Evolutionary conservation across 1,140 invertebrate species (phyloP).

Genomic region (Cecropterus lyciades): DNA sequence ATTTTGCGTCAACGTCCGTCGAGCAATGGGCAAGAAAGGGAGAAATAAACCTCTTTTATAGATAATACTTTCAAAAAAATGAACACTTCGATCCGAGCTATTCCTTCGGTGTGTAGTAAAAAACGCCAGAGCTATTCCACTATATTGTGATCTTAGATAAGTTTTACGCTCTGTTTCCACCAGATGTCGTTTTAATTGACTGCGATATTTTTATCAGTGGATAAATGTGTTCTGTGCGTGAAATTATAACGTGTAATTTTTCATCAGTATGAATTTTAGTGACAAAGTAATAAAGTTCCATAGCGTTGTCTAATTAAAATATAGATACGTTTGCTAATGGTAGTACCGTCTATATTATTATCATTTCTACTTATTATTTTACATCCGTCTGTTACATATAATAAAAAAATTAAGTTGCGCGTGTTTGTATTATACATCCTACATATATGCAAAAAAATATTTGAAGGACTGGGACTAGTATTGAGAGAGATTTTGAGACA

Average conservation of each 20-base stretch:
- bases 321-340: no score
- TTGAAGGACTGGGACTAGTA: no score
- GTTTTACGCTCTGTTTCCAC: slow-evolving; percentile 46
- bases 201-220: slow-evolving; percentile 17
- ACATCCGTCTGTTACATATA: no score
- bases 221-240: slow-evolving; percentile 24
- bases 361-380: no score
- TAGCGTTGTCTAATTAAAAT: no score
- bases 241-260: slow-evolving; percentile 28
- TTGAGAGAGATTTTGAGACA: no score
- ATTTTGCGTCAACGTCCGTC: slow-evolving; percentile 59
- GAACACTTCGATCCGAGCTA: slow-evolving; percentile 56
- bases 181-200: slow-evolving; percentile 32
- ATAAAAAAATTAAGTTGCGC: no score
- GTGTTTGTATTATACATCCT: no score
- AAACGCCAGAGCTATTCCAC: slow-evolving; percentile 61
- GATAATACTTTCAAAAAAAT: slow-evolving; percentile 80
- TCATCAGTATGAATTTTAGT: slow-evolving; percentile 3
- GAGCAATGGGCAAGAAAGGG: slow-evolving; percentile 73
- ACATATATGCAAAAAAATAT: no score
- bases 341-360: no score
- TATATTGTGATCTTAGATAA: slow-evolving; percentile 37
- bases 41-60: slow-evolving; percentile 71
- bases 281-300: no score
- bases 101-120: slow-evolving; percentile 54